Conservation (phyloP, 1,140 invertebrate species). For the Drosophila takahashii region DNA sequence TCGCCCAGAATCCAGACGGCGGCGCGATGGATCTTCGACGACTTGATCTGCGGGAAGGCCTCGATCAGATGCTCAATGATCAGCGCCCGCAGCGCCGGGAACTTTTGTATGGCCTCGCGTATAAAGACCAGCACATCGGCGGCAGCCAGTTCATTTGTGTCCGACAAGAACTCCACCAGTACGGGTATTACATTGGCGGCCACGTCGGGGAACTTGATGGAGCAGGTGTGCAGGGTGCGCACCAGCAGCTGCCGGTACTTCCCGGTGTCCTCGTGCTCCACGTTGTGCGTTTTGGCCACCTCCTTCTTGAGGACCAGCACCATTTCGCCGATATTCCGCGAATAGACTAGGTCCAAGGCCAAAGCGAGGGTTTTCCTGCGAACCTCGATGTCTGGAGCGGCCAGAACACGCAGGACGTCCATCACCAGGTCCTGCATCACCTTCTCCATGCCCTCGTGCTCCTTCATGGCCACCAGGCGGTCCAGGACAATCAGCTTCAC, state of each 20-base stretch:
- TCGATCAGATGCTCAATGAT: slow-evolving; percentile 94
- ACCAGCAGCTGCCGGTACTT: slow-evolving; percentile 98
- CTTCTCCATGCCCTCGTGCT: slow-evolving; percentile 94
- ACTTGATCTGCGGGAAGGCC: slow-evolving; percentile 92
- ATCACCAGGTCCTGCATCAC: slow-evolving; percentile 99
- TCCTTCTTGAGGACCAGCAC: slow-evolving; percentile 97
- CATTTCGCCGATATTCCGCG: slow-evolving; percentile 98
- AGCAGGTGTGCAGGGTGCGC: slow-evolving; percentile 96
- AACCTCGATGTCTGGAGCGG: slow-evolving; percentile 97
- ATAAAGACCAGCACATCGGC: slow-evolving; percentile 97
- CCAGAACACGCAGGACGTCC: slow-evolving; percentile 98
- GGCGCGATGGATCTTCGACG: slow-evolving; percentile 94
- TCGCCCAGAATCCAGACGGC: slow-evolving; percentile 99
- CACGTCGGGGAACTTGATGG: slow-evolving; percentile 99
- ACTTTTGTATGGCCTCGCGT: slow-evolving; percentile 97
- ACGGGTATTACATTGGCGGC: slow-evolving; percentile 97
- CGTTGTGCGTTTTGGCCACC: slow-evolving; percentile 95
- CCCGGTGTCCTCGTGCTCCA: slow-evolving; percentile 97
- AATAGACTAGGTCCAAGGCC: slow-evolving; percentile 96
- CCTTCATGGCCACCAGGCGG: slow-evolving; percentile 95
- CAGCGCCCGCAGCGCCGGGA: slow-evolving; percentile 91
- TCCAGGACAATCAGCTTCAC: slow-evolving; percentile 99
- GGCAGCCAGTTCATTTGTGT: slow-evolving; percentile 97
- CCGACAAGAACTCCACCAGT: slow-evolving; percentile 97
- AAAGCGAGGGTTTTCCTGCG: slow-evolving; percentile 94